A percentile compares a stretch with the other conserved stretches of the same genome.
These are phyloP conservation scores for Nymphalis urticae DNA, from an alignment of 2,888 invertebrate species.

Conservation along the genomic window DNA sequence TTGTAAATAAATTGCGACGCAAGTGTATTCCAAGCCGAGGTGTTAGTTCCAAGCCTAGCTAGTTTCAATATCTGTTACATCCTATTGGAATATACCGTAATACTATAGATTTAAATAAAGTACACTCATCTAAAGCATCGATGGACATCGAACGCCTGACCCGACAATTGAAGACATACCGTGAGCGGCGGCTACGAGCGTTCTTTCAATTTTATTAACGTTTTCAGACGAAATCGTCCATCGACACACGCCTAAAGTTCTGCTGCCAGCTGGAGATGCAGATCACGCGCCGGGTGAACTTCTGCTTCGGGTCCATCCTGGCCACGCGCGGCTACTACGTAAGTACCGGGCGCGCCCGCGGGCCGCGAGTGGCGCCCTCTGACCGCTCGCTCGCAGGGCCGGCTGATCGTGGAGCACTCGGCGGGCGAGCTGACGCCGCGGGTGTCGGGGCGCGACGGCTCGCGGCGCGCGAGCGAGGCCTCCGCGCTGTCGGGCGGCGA, in stretches of 20 bases:
- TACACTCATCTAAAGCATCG: too few relatives aligned
- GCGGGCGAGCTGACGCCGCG: conserved; percentile 50
- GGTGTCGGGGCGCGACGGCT: conserved; percentile 45
- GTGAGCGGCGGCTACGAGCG: too few relatives aligned
- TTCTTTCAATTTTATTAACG: not conserved
- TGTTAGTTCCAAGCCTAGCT: too few relatives aligned
- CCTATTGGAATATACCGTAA: too few relatives aligned
- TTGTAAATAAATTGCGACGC: too few relatives aligned
- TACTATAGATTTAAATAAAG: too few relatives aligned
- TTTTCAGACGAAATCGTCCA: not conserved
- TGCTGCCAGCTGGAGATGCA: not conserved
- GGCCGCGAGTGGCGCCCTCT: not conserved
- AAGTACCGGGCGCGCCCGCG: not conserved
- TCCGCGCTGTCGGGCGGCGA: conserved; percentile 96
- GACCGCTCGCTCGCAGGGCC: conserved; percentile 65
- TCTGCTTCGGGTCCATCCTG: conserved; percentile 79
- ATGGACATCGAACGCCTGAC: too few relatives aligned
- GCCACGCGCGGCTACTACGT: conserved; percentile 70
- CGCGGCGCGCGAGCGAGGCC: conserved; percentile 58
- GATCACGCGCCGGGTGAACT: conserved; percentile 26
- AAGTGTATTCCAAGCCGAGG: too few relatives aligned
- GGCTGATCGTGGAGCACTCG: conserved; percentile 73
- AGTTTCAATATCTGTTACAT: too few relatives aligned
- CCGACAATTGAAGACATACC: too few relatives aligned
- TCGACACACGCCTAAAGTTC: not conserved